Evolutionary conservation across 2,888 invertebrate genomes (phyloP).

Genomic region (Hymenopus coronatus): DNA sequence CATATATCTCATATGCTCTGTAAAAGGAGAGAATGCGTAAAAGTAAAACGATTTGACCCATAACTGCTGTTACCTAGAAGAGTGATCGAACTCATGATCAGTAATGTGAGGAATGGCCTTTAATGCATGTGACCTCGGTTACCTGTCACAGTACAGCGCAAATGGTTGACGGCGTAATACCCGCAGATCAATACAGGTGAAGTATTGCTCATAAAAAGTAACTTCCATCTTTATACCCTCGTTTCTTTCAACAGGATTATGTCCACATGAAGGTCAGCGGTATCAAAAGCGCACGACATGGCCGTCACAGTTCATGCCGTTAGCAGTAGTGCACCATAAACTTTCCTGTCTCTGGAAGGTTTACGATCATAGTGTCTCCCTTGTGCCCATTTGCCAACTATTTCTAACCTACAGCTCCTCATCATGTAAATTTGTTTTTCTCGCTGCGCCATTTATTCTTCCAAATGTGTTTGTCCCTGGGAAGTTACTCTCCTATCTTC

Average conservation of each 20-base stretch:
- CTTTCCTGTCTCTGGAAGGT: neutral
- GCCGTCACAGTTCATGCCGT: neutral
- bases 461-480: neutral
- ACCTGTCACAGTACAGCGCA: neutral
- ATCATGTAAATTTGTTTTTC: neutral
- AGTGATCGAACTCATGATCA: neutral
- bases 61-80: neutral
- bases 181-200: neutral
- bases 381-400: neutral
- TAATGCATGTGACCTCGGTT: neutral
- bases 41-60: neutral
- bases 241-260: neutral
- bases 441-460: neutral
- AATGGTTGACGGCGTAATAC: neutral
- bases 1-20: too few relatives aligned
- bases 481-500: neutral
- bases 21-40: too few relatives aligned
- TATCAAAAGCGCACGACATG: neutral
- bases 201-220: neutral
- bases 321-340: neutral
- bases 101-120: neutral
- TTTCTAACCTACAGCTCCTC: neutral
- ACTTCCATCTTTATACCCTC: neutral
- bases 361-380: neutral
- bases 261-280: neutral